Percentiles rank a stretch among this genome's conserved stretches.
Conservation (phyloP, 2,797 vertebrate genomes). For the Coregonus sp. region DNA sequence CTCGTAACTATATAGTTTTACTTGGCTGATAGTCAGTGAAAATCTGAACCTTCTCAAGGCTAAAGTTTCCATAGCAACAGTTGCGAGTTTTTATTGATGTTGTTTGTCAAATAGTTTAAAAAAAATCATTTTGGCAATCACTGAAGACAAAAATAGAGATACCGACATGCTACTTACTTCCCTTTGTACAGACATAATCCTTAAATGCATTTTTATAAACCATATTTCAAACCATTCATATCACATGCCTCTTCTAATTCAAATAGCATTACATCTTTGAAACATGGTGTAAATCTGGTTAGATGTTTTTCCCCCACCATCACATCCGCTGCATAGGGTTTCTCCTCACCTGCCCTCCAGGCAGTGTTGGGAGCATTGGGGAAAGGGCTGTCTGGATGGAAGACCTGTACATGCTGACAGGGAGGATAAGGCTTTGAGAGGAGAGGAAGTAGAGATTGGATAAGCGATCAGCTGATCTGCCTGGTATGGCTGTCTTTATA, state of each 20-base stretch:
- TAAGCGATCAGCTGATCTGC: not conserved
- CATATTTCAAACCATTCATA: slow-evolving; percentile 68
- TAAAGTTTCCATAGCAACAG: slow-evolving; percentile 81
- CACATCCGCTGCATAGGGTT: slow-evolving; percentile 62
- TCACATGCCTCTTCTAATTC: slow-evolving; percentile 72
- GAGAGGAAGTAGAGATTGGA: not conserved
- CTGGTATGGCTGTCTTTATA: slow-evolving; percentile 36
- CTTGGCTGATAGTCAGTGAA: slow-evolving; percentile 4
- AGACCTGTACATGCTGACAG: not conserved
- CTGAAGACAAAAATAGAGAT: slow-evolving; percentile 76
- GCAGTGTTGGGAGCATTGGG: slow-evolving; percentile 40
- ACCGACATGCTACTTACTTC: slow-evolving; percentile 73
- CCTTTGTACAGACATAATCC: slow-evolving; percentile 72
- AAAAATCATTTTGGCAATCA: slow-evolving; percentile 72
- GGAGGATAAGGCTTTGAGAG: not conserved
- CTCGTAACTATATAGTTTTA: slow-evolving; percentile 10
- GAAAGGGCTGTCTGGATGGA: not conserved
- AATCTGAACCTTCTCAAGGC: slow-evolving; percentile 68
- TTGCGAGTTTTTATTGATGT: slow-evolving; percentile 74
- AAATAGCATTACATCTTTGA: slow-evolving; percentile 69
- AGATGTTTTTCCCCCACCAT: slow-evolving; percentile 56
- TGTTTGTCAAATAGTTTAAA: slow-evolving; percentile 72
- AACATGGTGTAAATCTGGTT: slow-evolving; percentile 71
- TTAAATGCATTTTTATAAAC: slow-evolving; percentile 71
- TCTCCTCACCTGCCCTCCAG: slow-evolving; percentile 72